Evolutionary conservation across 2,113 vertebrate species (phyloP).

Genomic region (Saimiri boliviensis): DNA sequence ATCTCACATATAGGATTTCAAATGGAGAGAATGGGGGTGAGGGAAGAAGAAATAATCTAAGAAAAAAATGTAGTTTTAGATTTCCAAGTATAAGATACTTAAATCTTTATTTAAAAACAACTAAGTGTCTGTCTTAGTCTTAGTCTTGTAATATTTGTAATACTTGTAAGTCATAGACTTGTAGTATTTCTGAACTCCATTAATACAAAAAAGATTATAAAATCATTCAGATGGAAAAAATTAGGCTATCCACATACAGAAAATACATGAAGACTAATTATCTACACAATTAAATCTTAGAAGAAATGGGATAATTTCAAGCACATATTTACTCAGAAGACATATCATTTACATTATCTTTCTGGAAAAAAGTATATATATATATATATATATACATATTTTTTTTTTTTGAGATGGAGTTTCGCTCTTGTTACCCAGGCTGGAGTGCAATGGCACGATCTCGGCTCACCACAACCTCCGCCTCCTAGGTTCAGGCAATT

Average conservation of each 20-base stretch:
- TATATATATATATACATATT: too few relatives aligned
- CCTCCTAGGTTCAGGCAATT: too few relatives aligned
- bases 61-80: neutral
- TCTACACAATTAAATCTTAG: neutral
- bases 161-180: neutral
- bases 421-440: too few relatives aligned
- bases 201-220: neutral
- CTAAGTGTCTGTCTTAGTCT: neutral
- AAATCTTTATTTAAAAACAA: neutral
- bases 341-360: neutral
- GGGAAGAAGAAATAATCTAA: neutral
- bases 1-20: neutral
- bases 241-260: neutral
- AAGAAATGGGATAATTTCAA: constrained; percentile 13
- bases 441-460: too few relatives aligned
- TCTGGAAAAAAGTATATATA: neutral
- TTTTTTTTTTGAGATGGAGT: too few relatives aligned
- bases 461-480: too few relatives aligned
- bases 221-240: neutral
- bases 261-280: neutral
- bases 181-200: neutral
- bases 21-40: neutral
- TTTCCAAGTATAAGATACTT: neutral
- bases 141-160: too few relatives aligned
- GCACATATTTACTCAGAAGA: neutral